Evolutionary conservation across 2,888 invertebrate genomes (phyloP), one percentile per base, ranked within the genome.

Genomic region (Stramonita haemastoma): DNA sequence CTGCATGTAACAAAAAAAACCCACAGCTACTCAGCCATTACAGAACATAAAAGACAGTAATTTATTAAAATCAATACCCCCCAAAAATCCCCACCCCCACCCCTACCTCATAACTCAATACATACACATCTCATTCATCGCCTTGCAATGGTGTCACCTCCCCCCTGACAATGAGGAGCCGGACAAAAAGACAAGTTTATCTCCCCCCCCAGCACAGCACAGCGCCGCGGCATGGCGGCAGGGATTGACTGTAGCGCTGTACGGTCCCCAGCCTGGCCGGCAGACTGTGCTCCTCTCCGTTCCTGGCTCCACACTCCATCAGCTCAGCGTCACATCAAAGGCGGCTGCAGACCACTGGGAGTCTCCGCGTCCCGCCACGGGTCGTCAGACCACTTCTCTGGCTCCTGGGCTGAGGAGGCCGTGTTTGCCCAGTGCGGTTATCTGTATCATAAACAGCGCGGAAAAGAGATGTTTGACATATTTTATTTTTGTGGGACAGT

Each of bases 271-370:
- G 73, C 26, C 4, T n/a, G n/a, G 73, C 26, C 73, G n/a, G 73
- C 73, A 73, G 73, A 73, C 73, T 73, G 26, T 73, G 73, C 73
- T 73, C 73, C n/a, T 73, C 26, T 22, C n/a, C n/a, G n/a, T 73
- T 11, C 73, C 11, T 26, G 73, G 73, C 77, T 79, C 77, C 77
- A 79, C 32, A 79, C 77, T 79, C 32, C 77, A 79, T 79, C 32
- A 79, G 32, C 77, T 13, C 77, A 79, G 77, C 77, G 77, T 79
- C 77, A 79, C 77, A 79, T 79, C 77, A 79, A 79, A 79, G 77
- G 77, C 17, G 26, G 5, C 17, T 5, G 77, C 32, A 34, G 11
- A 32, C 77, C 32, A 29, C 77, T 15, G 34, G 17, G 15, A 19
- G 77, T 79, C 34, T 79, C 15, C 34, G 0, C 77, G 32, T 11